Percentiles rank a stretch among this genome's conserved stretches.
Evolutionary conservation across 2,888 invertebrate genomes (phyloP).

Genomic region (Anarsia innoxiella): DNA sequence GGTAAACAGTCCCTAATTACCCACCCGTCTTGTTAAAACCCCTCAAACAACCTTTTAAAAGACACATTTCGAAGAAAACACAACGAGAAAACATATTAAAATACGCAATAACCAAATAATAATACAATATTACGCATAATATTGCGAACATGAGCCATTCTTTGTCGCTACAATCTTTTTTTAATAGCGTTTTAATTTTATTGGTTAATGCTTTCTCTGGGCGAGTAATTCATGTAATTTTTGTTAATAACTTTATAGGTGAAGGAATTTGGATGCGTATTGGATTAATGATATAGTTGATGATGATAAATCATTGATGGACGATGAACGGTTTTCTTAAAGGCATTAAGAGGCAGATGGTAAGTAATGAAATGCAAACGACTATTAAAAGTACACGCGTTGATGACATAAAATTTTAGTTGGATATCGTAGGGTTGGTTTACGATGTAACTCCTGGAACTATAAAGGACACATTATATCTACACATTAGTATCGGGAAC

Average conservation of each 20-base stretch:
- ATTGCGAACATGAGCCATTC: constrained; percentile 48
- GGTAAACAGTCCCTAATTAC: constrained; percentile 71
- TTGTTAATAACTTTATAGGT: constrained; percentile 8
- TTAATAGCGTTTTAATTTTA: constrained; percentile 65
- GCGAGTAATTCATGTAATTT: constrained; percentile 9
- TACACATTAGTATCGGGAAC: constrained; percentile 30
- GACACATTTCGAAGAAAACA: constrained; percentile 44
- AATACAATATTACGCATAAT: constrained; percentile 51
- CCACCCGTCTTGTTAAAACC: constrained; percentile 56
- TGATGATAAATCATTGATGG: constrained; percentile 11
- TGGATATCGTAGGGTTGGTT: constrained; percentile 10
- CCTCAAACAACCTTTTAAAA: constrained; percentile 37
- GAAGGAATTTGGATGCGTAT: neutral
- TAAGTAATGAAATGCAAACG: constrained; percentile 19
- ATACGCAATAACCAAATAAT: constrained; percentile 53
- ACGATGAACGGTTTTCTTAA: constrained; percentile 9
- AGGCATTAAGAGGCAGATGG: constrained; percentile 21
- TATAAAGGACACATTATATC: constrained; percentile 22
- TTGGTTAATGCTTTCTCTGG: constrained; percentile 38
- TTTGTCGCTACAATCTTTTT: constrained; percentile 34
- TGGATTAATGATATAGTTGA: too few relatives aligned
- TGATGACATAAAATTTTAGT: constrained; percentile 13
- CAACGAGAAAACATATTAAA: constrained; percentile 50
- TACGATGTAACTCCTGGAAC: constrained; percentile 19
- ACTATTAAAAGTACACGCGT: constrained; percentile 14